Evolutionary conservation across 2,113 vertebrate genomes (phyloP).

Genomic region (Ictalurus furcatus): DNA sequence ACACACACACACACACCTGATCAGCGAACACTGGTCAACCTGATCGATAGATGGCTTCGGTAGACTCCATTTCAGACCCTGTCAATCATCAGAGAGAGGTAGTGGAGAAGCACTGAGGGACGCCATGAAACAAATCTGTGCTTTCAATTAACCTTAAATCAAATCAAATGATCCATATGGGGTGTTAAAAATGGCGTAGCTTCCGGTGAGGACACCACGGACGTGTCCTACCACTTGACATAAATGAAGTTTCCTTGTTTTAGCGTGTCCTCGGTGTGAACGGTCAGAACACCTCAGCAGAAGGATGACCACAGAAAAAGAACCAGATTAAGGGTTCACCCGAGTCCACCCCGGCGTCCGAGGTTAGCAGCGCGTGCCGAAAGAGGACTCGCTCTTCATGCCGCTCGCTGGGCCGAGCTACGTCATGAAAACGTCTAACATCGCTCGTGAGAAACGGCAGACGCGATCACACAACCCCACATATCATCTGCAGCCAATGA

Average conservation of each 20-base stretch:
- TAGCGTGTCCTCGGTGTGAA: background rate
- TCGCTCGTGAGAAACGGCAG: background rate
- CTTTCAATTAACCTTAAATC: background rate
- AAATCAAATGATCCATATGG: background rate
- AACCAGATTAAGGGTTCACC: conserved; percentile 19
- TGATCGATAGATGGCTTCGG: background rate
- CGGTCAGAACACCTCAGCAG: background rate
- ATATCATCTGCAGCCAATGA: background rate
- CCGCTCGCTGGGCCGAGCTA: background rate
- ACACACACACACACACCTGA: conserved; percentile 3
- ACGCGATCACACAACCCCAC: background rate
- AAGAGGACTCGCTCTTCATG: background rate
- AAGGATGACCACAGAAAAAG: background rate
- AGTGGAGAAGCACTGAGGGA: background rate
- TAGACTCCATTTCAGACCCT: background rate
- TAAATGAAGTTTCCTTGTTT: background rate
- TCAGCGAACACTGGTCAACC: background rate
- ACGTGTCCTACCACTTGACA: background rate
- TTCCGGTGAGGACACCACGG: background rate
- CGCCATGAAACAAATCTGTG: background rate
- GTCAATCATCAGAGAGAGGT: background rate
- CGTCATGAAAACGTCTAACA: background rate
- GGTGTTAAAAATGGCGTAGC: background rate
- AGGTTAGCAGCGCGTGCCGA: background rate
- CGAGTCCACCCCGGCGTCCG: background rate